These are phyloP conservation scores for Lycocerus yunnanus DNA, from an alignment of 2,888 invertebrate species.

Conservation along the genomic window DNA sequence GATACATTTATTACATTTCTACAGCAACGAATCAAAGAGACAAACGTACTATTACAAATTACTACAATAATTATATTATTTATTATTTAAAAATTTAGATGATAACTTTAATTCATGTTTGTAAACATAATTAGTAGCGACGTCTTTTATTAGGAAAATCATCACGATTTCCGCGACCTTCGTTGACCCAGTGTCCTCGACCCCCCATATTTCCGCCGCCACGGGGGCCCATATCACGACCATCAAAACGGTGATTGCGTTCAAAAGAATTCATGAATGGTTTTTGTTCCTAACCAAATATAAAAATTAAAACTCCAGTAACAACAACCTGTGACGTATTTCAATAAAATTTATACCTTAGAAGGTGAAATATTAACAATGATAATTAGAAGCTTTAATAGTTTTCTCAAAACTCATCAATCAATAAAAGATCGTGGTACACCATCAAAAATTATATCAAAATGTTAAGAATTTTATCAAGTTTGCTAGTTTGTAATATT, in stretches of 20 bases:
- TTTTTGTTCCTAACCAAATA: constrained; percentile 32
- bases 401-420: neutral
- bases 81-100: neutral
- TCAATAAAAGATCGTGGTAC: neutral
- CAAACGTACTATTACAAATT: neutral
- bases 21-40: neutral
- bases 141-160: constrained; percentile 43
- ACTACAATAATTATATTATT: neutral
- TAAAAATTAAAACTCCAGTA: constrained; percentile 12
- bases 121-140: constrained; percentile 36
- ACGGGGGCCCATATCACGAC: constrained; percentile 28
- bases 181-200: constrained; percentile 40
- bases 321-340: neutral
- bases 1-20: neutral
- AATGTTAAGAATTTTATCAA: neutral
- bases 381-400: neutral
- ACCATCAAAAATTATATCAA: neutral
- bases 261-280: constrained; percentile 37
- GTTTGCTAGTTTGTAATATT: neutral
- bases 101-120: neutral
- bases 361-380: neutral
- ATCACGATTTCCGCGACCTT: constrained; percentile 33
- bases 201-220: constrained; percentile 34
- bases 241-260: constrained; percentile 30
- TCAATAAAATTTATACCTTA: neutral